phyloP scores from a whole-genome alignment of 2,113 vertebrate species.

The Mohoua ochrocephala region DNA sequence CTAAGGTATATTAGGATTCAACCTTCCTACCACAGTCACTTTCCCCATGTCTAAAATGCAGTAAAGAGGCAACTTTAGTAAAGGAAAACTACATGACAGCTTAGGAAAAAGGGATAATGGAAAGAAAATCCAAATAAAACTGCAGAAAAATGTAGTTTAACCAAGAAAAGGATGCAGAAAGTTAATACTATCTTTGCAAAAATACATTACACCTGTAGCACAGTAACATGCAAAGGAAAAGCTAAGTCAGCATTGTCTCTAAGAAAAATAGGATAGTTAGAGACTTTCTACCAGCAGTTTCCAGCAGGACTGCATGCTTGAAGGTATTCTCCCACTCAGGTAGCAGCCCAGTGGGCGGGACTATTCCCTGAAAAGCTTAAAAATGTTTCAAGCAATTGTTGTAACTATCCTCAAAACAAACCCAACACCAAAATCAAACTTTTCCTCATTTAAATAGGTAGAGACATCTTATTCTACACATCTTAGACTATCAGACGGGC shows the following conservation, averaged over 20 bases:
- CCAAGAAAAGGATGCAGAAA: neutral
- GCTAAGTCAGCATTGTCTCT: neutral
- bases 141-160: neutral
- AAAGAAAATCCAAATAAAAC: neutral
- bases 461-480: neutral
- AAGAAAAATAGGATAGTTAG: neutral
- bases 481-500: neutral
- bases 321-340: neutral
- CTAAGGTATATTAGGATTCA: neutral
- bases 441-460: neutral
- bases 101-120: neutral
- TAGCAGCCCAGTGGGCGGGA: neutral
- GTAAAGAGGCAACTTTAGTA: neutral
- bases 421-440: neutral
- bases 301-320: neutral
- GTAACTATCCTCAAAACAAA: neutral
- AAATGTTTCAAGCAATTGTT: neutral
- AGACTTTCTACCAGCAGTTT: neutral
- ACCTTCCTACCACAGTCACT: neutral
- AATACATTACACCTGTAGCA: neutral
- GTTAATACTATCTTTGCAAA: neutral
- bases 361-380: neutral
- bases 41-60: neutral
- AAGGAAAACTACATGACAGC: neutral
- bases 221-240: neutral